A percentile compares a stretch with the other conserved stretches of the same genome.
These are phyloP conservation scores for Ia io DNA, from an alignment of 2,113 vertebrate species.

Conservation along the genomic window DNA sequence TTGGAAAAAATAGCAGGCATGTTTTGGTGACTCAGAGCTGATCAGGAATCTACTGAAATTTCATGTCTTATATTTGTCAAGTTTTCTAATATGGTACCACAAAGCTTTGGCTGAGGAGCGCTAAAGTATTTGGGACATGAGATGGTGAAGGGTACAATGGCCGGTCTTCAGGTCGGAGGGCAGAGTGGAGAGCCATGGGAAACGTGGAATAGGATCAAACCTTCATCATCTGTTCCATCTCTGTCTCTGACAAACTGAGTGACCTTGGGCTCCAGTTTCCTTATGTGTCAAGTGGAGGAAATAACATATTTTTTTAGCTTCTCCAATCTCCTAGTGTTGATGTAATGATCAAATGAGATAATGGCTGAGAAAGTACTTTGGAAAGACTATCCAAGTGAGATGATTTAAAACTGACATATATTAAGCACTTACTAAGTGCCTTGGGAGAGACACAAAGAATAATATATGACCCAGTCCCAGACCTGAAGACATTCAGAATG, in stretches of 20 bases:
- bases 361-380: conserved; percentile 64
- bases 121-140: not conserved
- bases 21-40: conserved; percentile 61
- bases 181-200: not conserved
- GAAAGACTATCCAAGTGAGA: conserved; percentile 53
- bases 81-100: conserved; percentile 17
- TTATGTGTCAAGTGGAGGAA: conserved; percentile 60
- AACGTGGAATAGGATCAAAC: not conserved
- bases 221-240: conserved; percentile 12
- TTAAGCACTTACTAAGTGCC: conserved; percentile 41
- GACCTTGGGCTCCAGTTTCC: conserved; percentile 61
- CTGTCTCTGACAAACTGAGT: conserved; percentile 1
- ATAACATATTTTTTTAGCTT: conserved; percentile 50
- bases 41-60: conserved; percentile 48
- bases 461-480: conserved; percentile 35
- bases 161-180: not conserved
- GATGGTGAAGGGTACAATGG: not conserved
- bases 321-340: conserved; percentile 56
- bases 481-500: conserved; percentile 15
- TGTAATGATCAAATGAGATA: conserved; percentile 75
- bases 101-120: conserved; percentile 15
- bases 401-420: conserved; percentile 50
- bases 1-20: conserved; percentile 57
- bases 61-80: conserved; percentile 34
- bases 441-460: conserved; percentile 50